Conservation (phyloP, 2,888 invertebrate species). For the Erebia epiphron region DNA sequence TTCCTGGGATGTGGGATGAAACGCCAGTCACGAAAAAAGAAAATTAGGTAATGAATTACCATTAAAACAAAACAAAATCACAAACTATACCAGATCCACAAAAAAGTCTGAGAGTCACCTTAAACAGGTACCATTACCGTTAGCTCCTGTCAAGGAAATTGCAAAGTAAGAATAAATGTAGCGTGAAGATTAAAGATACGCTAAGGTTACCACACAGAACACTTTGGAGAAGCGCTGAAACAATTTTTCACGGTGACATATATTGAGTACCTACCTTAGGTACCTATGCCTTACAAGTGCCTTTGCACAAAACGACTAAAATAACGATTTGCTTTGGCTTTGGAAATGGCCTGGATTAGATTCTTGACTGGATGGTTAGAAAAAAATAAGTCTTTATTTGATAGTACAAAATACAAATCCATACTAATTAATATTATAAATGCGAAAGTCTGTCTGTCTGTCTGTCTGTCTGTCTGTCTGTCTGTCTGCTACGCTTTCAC, state of each 20-base stretch:
- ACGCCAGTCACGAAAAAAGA: no score
- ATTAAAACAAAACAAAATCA: no score
- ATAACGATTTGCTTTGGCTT: neutral
- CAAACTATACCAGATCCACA: neutral
- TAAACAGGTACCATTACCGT: conserved; percentile 11
- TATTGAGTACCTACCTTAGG: conserved; percentile 38
- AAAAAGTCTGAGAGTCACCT: neutral
- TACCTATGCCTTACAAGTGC: conserved; percentile 1
- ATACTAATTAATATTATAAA: no score
- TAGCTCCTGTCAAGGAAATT: conserved; percentile 14
- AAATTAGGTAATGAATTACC: no score
- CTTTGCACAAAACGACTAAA: neutral
- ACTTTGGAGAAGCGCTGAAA: conserved; percentile 22
- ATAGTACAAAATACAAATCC: no score
- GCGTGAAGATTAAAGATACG: conserved; percentile 28
- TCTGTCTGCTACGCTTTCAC: no score
- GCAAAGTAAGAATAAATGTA: conserved; percentile 31
- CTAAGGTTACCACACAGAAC: conserved; percentile 20
- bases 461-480: no score
- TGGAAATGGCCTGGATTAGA: no score
- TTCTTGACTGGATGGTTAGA: no score
- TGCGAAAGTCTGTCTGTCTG: no score
- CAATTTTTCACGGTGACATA: conserved; percentile 44
- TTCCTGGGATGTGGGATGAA: no score
- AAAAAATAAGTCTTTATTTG: no score